Evolutionary conservation across 1,140 invertebrate species (phyloP).

Genomic region (Drosophila parvula): DNA sequence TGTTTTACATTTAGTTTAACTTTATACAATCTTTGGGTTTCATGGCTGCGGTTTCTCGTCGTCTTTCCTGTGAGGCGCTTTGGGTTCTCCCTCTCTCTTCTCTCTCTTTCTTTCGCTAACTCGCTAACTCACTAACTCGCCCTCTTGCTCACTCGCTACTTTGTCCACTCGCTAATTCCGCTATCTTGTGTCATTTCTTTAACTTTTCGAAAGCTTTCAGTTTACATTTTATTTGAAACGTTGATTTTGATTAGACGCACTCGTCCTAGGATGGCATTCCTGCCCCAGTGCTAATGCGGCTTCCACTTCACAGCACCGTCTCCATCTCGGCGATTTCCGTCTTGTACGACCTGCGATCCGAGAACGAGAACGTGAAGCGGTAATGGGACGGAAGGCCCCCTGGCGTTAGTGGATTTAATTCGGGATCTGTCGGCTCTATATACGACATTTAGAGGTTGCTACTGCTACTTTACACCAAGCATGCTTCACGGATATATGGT

Average conservation of each 20-base stretch:
- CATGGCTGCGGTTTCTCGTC: conserved; percentile 23
- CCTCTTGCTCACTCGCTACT: background rate
- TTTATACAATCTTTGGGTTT: conserved; percentile 56
- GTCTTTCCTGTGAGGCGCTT: conserved; percentile 65
- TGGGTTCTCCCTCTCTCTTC: conserved; percentile 28
- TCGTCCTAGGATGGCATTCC: conserved; percentile 34
- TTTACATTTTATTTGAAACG: conserved; percentile 80
- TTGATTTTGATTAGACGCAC: conserved; percentile 75
- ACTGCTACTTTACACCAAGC: conserved; percentile 14
- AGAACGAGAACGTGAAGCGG: conserved; percentile 13
- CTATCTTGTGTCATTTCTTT: conserved; percentile 21
- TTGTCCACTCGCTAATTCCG: conserved; percentile 4
- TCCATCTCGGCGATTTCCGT: conserved; percentile 94
- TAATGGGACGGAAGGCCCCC: background rate
- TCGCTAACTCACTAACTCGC: background rate
- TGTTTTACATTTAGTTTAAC: conserved; percentile 48
- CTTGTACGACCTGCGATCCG: conserved; percentile 85
- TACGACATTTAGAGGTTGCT: conserved; percentile 1
- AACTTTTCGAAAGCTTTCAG: conserved; percentile 77
- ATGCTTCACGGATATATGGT: conserved; percentile 17
- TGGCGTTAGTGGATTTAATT: conserved; percentile 14
- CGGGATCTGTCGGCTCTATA: background rate
- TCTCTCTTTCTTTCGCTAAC: background rate
- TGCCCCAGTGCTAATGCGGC: conserved; percentile 15
- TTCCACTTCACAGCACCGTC: conserved; percentile 91